phyloP scores from a whole-genome alignment of 2,888 invertebrate genomes.

The Synanthedon myopaeformis region DNA sequence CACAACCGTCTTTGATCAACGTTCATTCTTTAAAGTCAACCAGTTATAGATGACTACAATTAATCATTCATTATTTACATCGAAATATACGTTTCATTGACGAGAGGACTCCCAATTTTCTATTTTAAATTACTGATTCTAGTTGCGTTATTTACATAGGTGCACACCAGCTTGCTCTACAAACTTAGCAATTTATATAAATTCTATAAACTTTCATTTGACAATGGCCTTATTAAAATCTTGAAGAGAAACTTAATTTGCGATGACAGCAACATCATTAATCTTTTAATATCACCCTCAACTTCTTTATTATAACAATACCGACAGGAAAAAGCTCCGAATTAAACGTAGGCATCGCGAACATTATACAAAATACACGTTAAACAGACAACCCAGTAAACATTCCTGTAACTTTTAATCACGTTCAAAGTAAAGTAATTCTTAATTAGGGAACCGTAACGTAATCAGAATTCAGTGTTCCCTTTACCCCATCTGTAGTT shows the following conservation, averaged over 20 bases:
- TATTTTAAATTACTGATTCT: no score
- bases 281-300: conserved; percentile 41
- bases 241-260: conserved; percentile 54
- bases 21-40: conserved; percentile 6
- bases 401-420: background rate
- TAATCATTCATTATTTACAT: conserved; percentile 2
- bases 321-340: conserved; percentile 19
- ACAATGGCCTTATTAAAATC: conserved; percentile 57
- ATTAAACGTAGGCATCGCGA: conserved; percentile 9
- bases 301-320: conserved; percentile 17
- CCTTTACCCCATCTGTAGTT: conserved; percentile 26
- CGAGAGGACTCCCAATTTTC: no score
- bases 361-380: background rate
- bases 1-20: background rate
- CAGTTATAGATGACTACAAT: conserved; percentile 9
- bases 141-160: no score
- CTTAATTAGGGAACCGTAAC: conserved; percentile 17
- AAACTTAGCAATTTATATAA: conserved; percentile 51
- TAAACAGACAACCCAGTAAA: background rate
- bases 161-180: conserved; percentile 5
- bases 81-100: no score
- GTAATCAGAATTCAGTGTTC: conserved; percentile 20
- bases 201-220: conserved; percentile 34
- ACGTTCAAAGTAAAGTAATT: conserved; percentile 4
- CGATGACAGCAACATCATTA: conserved; percentile 52